Conservation (phyloP, 1,140 invertebrate genomes). For the Drosophila sucinea region DNA sequence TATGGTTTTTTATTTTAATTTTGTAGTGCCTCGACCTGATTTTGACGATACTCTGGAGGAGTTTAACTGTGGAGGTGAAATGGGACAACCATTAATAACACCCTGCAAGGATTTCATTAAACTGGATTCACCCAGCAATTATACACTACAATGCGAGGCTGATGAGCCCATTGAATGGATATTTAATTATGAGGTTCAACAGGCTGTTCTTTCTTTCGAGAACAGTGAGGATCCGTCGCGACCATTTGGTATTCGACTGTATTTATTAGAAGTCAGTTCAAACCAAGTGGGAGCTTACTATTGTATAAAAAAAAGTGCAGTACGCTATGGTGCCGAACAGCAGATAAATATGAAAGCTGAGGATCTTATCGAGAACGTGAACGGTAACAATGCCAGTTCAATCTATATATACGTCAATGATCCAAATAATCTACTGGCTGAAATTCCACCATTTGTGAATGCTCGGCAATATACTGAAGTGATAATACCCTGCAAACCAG, state of each 20-base stretch:
- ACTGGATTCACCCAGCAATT: conserved; percentile 83
- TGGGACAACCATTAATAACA: conserved; percentile 82
- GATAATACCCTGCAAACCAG: conserved; percentile 88
- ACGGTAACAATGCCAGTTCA: conserved; percentile 83
- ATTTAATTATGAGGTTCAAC: conserved; percentile 39
- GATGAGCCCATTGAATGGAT: conserved; percentile 84
- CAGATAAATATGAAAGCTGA: conserved; percentile 64
- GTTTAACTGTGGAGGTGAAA: conserved; percentile 57
- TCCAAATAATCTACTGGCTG: conserved; percentile 85
- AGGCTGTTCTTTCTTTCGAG: conserved; percentile 15
- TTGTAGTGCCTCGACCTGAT: conserved; percentile 46
- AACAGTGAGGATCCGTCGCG: conserved; percentile 72
- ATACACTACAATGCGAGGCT: conserved; percentile 84
- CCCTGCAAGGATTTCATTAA: conserved; percentile 83
- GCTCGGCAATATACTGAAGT: conserved; percentile 83
- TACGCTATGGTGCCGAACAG: background rate
- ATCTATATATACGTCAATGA: conserved; percentile 88
- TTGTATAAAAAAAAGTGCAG: conserved; percentile 83
- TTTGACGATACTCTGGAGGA: conserved; percentile 18
- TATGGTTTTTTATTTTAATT: background rate
- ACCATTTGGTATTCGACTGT: conserved; percentile 81
- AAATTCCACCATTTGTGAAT: conserved; percentile 75
- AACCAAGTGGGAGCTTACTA: conserved; percentile 86
- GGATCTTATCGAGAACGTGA: conserved; percentile 76
- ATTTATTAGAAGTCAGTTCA: conserved; percentile 82